A percentile compares a stretch with the other conserved stretches of the same genome.
phyloP scores from a whole-genome alignment of 2,888 invertebrate genomes.

The Thecophora atra region DNA sequence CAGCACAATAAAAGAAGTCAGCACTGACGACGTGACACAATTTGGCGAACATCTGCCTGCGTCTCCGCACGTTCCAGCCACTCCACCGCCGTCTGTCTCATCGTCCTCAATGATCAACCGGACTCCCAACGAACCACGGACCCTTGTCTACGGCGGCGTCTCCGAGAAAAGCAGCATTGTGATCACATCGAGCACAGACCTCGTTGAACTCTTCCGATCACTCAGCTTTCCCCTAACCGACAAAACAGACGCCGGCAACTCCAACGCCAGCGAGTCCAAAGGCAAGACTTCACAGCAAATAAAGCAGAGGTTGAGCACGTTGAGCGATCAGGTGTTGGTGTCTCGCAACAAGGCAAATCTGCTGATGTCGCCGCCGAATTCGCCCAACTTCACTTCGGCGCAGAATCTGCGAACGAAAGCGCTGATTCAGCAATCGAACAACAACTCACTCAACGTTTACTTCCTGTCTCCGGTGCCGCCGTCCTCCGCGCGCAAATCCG shows the following conservation, averaged over 20 bases:
- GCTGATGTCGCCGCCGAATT: conserved; percentile 64
- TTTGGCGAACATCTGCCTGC: conserved; percentile 55
- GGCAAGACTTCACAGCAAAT: conserved; percentile 48
- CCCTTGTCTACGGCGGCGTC: conserved; percentile 45
- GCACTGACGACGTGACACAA: conserved; percentile 52
- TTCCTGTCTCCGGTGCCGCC: conserved; percentile 62
- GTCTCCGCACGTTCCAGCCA: conserved; percentile 55
- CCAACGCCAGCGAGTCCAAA: conserved; percentile 33
- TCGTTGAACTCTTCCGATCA: conserved; percentile 63
- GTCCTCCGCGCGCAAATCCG: conserved; percentile 49
- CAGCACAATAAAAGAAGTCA: conserved; percentile 41
- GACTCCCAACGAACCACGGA: conserved; percentile 37
- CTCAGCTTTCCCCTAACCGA: conserved; percentile 58
- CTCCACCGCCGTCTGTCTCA: conserved; percentile 59
- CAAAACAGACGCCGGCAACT: conserved; percentile 32
- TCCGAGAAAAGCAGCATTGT: conserved; percentile 59
- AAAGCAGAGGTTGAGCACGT: conserved; percentile 62
- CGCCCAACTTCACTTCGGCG: conserved; percentile 55
- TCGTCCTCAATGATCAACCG: conserved; percentile 51
- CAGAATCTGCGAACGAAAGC: conserved; percentile 49
- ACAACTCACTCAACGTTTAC: conserved; percentile 61
- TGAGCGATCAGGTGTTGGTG: conserved; percentile 63
- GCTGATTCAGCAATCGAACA: conserved; percentile 7
- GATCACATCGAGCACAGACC: conserved; percentile 60
- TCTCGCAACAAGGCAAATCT: conserved; percentile 55